Conservation (phyloP, 2,888 invertebrate species). For the Drosophila macrospina region DNA sequence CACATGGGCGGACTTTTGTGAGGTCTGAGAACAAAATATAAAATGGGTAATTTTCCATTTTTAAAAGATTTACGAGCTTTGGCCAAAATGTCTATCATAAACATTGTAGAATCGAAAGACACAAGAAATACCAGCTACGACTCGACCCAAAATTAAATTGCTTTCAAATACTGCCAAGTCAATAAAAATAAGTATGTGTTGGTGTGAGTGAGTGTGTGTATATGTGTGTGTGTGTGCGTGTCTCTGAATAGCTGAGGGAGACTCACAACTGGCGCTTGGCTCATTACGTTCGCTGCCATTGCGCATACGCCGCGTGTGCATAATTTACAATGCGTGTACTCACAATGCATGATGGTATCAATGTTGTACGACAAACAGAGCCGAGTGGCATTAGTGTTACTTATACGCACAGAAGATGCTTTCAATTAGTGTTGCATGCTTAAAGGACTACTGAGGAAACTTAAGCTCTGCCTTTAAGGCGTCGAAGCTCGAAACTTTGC, state of each 20-base stretch:
- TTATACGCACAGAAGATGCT: slow-evolving; percentile 8
- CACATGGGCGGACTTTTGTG: slow-evolving; percentile 13
- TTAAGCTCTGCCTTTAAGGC: slow-evolving; percentile 5
- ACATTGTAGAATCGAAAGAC: slow-evolving; percentile 51
- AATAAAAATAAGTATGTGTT: slow-evolving; percentile 30
- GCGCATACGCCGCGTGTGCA: slow-evolving; percentile 65
- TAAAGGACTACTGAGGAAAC: background rate
- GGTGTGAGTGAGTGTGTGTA: background rate
- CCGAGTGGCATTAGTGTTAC: slow-evolving; percentile 8
- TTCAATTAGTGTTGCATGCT: slow-evolving; percentile 26
- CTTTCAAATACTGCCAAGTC: slow-evolving; percentile 25
- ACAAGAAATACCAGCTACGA: slow-evolving; percentile 11
- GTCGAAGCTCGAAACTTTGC: slow-evolving; percentile 2
- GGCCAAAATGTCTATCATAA: slow-evolving; percentile 61
- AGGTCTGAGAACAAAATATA: slow-evolving; percentile 21
- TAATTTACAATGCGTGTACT: slow-evolving; percentile 58
- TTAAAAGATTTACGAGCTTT: slow-evolving; percentile 71
- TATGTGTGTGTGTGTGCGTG: background rate
- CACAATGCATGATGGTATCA: slow-evolving; percentile 16
- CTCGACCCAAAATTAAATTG: slow-evolving; percentile 18
- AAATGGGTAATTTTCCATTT: slow-evolving; percentile 70
- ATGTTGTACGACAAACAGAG: slow-evolving; percentile 10
- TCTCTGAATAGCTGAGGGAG: slow-evolving; percentile 13
- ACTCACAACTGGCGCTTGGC: slow-evolving; percentile 42
- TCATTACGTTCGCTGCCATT: slow-evolving; percentile 38